phyloP scores from a whole-genome alignment of 1,140 invertebrate genomes.

The Drosophila lacteicornis region DNA sequence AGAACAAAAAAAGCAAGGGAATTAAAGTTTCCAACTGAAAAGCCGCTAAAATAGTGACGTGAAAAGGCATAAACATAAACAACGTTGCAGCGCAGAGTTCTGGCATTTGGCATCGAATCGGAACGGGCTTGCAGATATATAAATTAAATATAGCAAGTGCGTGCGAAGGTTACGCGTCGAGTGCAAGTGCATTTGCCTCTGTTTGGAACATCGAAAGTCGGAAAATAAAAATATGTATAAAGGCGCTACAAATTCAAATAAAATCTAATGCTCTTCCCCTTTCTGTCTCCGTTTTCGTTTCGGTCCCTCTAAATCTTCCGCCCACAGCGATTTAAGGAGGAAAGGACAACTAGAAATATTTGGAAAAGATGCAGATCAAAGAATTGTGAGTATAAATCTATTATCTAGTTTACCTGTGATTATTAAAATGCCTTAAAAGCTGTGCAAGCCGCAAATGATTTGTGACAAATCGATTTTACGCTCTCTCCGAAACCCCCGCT shows the following conservation, averaged over 20 bases:
- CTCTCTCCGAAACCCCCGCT: conserved; percentile 34
- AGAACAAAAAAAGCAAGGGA: conserved; percentile 44
- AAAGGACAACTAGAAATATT: conserved; percentile 46
- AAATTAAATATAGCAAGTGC: conserved; percentile 53
- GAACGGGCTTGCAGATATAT: conserved; percentile 26
- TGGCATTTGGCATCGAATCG: conserved; percentile 15
- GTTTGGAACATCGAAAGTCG: conserved; percentile 26
- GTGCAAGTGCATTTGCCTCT: conserved; percentile 46
- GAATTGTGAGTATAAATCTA: conserved; percentile 68
- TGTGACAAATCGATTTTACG: conserved; percentile 77
- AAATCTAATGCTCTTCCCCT: conserved; percentile 37
- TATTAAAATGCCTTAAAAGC: conserved; percentile 36
- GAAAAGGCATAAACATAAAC: conserved; percentile 14
- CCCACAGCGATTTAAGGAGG: conserved; percentile 49
- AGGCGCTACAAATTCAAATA: conserved; percentile 45
- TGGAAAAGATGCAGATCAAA: conserved; percentile 76
- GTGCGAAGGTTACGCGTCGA: conserved; percentile 45
- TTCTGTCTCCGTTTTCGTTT: not conserved
- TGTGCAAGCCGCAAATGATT: conserved; percentile 51
- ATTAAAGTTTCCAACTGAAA: conserved; percentile 27
- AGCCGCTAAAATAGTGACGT: conserved; percentile 15
- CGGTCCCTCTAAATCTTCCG: conserved; percentile 6
- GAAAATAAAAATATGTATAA: conserved; percentile 28
- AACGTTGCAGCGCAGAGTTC: conserved; percentile 10
- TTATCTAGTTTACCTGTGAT: conserved; percentile 17